Percentiles rank a stretch among this genome's conserved stretches.
Evolutionary conservation across 2,797 vertebrate species (phyloP).

Genomic region (Parotocinclus haroldoi): DNA sequence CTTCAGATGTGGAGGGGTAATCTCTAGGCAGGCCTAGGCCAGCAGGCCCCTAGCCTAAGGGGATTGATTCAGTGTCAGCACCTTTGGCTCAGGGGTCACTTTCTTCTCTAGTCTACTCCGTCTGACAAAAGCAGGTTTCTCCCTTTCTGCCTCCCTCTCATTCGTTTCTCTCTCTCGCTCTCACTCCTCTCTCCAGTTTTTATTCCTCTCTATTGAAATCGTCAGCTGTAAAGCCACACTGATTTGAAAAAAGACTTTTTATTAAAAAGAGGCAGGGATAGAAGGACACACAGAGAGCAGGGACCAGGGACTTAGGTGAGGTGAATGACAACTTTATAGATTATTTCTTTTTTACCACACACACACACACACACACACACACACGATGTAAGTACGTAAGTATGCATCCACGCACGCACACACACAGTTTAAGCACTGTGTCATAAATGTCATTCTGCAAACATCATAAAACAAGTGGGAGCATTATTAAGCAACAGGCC

Average conservation of each 20-base stretch:
- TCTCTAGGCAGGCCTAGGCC: constrained; percentile 83
- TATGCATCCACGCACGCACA: constrained; percentile 53
- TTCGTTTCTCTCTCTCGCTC: constrained; percentile 45
- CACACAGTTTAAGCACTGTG: constrained; percentile 97
- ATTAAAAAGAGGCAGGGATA: constrained; percentile 75
- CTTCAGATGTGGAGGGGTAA: constrained; percentile 92
- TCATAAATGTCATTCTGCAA: constrained; percentile 93
- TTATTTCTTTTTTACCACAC: constrained; percentile 46
- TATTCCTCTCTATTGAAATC: constrained; percentile 75
- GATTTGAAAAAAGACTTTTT: constrained; percentile 83
- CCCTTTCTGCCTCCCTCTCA: constrained; percentile 55
- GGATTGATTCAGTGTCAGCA: constrained; percentile 97
- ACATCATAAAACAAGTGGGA: constrained; percentile 98
- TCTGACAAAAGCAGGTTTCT: constrained; percentile 85
- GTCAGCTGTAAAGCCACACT: constrained; percentile 76
- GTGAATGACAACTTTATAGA: constrained; percentile 74
- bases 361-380: constrained; percentile 50
- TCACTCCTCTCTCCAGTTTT: constrained; percentile 41
- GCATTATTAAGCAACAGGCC: constrained; percentile 99
- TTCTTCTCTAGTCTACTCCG: constrained; percentile 86
- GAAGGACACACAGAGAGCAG: constrained; percentile 65
- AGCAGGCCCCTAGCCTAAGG: constrained; percentile 92
- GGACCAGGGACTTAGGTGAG: constrained; percentile 68
- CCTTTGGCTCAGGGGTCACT: constrained; percentile 92
- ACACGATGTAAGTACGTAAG: constrained; percentile 82